Evolutionary conservation across 1,140 invertebrate genomes (phyloP), one percentile per base, ranked within the genome.

Genomic region (Berghia stephanieae): DNA sequence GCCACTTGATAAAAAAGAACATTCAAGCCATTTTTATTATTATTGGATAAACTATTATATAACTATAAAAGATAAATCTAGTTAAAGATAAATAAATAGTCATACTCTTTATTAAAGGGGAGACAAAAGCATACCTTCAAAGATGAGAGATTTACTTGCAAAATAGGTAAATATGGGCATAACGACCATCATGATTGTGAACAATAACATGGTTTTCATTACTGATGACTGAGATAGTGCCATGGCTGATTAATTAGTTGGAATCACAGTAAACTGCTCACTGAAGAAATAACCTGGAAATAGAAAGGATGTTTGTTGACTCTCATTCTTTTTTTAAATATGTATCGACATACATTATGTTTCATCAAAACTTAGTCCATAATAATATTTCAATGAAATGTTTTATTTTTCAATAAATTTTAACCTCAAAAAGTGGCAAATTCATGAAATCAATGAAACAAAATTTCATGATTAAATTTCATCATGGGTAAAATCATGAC

Each of bases 91-190:
- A 24, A 27, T 16, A 5, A 4, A 40, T 68, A 8, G 16, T 24
- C 21, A 38, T 24, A 8, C 36, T 70, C 0, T 43, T 38, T 40
- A 16, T 10, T 34, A 55, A 40, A 57, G 40, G 36, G 21, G 40
- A 27, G 16, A 66, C 1, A 13, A 38, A 3, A 75, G n/a, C 81
- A 78, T 79, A 85, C 86, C 83, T 85, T 87, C 84, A 85, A 87
- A 87, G 8, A 87, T 77, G 68, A 86, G 43, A 68, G 82, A 77
- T 79, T 87, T 87, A 63, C 78, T 80, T 49, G 82, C 79, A 71
- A 87, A 87, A 60, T 86, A 87, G 3, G 84, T 70, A 66, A 84
- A 83, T 31, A 86, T 80, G 46, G 85, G 85, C 10, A 86, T 77
- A 49, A 83, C 70, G 2, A 84, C 69, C 83, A 86, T 85, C 6